phyloP scores from a whole-genome alignment of 2,888 invertebrate genomes.

The Nezara viridula region DNA sequence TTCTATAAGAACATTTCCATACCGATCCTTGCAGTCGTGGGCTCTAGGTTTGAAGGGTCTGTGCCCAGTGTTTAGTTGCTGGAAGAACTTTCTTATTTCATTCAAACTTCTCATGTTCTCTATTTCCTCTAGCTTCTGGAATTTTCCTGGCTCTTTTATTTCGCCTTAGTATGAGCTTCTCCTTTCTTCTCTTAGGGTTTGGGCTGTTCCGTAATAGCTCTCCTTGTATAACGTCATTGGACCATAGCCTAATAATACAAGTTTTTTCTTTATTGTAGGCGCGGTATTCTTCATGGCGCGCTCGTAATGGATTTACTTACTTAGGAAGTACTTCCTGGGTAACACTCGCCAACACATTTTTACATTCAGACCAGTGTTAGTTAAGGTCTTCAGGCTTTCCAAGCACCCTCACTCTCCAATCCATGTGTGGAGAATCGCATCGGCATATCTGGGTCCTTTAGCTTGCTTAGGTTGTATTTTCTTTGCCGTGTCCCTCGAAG shows the following conservation, averaged over 20 bases:
- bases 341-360: neutral
- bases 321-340: neutral
- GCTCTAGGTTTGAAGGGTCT: neutral
- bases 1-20: neutral
- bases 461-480: neutral
- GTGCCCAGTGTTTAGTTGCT: neutral
- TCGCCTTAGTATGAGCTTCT: neutral
- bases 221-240: neutral
- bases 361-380: neutral
- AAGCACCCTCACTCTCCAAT: neutral
- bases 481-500: neutral
- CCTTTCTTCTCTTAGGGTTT: neutral
- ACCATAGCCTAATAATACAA: neutral
- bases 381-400: neutral
- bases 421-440: neutral
- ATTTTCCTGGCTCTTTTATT: neutral
- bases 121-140: neutral
- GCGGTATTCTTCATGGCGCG: neutral
- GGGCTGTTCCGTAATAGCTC: neutral
- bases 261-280: neutral
- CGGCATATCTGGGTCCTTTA: neutral
- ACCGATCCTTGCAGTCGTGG: neutral
- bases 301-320: neutral
- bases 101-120: neutral
- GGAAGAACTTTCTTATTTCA: constrained; percentile 4